Evolutionary conservation across 2,113 vertebrate species (phyloP), one percentile per base, ranked within the genome.

Genomic region (Misgurnus mizolepis): DNA sequence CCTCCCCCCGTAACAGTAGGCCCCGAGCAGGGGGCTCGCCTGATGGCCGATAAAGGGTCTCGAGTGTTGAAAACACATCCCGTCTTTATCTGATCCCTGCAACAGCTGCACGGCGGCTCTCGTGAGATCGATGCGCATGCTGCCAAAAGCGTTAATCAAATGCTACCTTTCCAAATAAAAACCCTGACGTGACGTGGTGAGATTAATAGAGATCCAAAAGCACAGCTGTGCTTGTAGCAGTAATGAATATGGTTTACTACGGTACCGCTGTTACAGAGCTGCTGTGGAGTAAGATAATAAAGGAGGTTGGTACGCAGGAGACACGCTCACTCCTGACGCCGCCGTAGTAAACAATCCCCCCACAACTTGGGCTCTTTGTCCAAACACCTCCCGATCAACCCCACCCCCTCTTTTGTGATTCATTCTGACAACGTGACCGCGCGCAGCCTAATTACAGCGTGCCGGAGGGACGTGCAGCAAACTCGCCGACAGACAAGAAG

Each of bases 341-440:
- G 84, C 85, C 84, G 88, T 88, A 89, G 90, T 91, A 92, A 92
- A 93, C 91, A 91, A 90, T 91, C 87, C 71, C 56, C 75, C 60
- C 65, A 60, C 67, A 78, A 86, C 86, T 85, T 84, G 87, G 88
- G 88, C 90, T 88, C 92, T 93, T 93, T 93, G 92, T 93, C 93
- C 91, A 90, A 82, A 80, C 82, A 67, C 71, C 82, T 82, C 82
- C 75, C 39, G 66, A 82, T 89, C 90, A 92, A 90, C 91, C 91
- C 91, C 91, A 90, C 91, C 91, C 88, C 91, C 91, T 90, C 89
- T 91, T 90, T 90, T 91, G 87, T 89, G 84, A 92, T 88, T 86
- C 86, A 76, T 84, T 78, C 86, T 80, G 77, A 79, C 81, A 75
- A 76, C 73, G 56, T 76, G 4, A 64, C 60, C 47, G 64, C 68